Evolutionary conservation across 1,140 invertebrate genomes (phyloP).

Genomic region (Pseudobourletiella spinata): DNA sequence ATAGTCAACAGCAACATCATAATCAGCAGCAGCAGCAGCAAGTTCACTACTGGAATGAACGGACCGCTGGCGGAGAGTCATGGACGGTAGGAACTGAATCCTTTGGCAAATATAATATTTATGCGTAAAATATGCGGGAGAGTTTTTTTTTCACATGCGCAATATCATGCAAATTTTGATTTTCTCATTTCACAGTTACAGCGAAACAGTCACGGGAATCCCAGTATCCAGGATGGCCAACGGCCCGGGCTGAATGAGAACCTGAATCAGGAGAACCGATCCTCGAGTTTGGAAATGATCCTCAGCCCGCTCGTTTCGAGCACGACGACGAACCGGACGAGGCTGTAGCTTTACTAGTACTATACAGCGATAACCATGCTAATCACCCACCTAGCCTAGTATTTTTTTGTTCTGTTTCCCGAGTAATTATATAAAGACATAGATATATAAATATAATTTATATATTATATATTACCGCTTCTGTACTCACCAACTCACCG

Average conservation of each 20-base stretch:
- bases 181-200: background rate
- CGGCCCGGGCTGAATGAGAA: background rate
- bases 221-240: background rate
- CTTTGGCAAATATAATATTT: background rate
- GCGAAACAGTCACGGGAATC: background rate
- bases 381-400: no score
- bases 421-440: no score
- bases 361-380: no score
- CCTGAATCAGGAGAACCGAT: background rate
- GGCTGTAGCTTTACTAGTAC: background rate
- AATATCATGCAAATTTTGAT: background rate
- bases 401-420: no score
- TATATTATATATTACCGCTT: no score
- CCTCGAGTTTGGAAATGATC: constrained; percentile 34
- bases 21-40: background rate
- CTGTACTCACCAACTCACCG: no score
- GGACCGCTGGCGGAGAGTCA: background rate
- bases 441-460: no score
- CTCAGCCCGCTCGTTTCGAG: constrained; percentile 30
- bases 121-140: no score
- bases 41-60: background rate
- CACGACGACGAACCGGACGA: constrained; percentile 24
- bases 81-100: background rate
- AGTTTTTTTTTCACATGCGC: background rate
- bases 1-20: constrained; percentile 1